Conservation (phyloP, 2,797 vertebrate genomes). For the Aeoliscus strigatus region DNA sequence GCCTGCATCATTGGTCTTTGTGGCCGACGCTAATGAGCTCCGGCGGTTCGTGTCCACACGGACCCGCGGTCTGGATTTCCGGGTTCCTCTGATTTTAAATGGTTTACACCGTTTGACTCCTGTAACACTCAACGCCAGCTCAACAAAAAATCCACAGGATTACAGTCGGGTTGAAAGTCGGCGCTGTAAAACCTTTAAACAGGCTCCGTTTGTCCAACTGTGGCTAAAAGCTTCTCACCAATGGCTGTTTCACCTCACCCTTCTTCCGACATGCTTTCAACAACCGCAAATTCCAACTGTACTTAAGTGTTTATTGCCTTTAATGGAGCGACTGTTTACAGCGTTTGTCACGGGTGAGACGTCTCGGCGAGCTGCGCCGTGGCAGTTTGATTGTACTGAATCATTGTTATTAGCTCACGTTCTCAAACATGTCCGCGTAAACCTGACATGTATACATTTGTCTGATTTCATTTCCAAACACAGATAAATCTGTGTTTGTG, state of each 20-base stretch:
- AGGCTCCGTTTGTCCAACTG: slow-evolving; percentile 33
- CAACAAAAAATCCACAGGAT: slow-evolving; percentile 18
- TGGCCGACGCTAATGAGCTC: no score
- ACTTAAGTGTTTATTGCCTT: slow-evolving; percentile 37
- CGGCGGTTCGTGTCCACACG: no score
- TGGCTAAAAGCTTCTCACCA: slow-evolving; percentile 43
- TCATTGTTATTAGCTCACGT: slow-evolving; percentile 27
- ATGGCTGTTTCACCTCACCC: slow-evolving; percentile 51
- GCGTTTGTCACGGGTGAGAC: slow-evolving; percentile 10
- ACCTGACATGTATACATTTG: no score
- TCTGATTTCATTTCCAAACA: slow-evolving; percentile 12
- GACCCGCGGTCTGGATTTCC: no score
- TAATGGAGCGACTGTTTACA: slow-evolving; percentile 43
- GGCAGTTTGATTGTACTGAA: slow-evolving; percentile 15
- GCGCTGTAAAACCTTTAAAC: slow-evolving; percentile 7
- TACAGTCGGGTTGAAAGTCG: slow-evolving; percentile 27
- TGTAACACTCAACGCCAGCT: no score
- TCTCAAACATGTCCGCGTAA: slow-evolving; percentile 23
- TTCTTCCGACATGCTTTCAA: slow-evolving; percentile 17
- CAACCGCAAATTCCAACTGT: slow-evolving; percentile 42
- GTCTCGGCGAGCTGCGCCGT: slow-evolving; percentile 1
- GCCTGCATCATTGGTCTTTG: no score
- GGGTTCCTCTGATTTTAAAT: no score
- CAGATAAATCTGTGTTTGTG: slow-evolving; percentile 15
- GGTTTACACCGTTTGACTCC: no score